phyloP scores from a whole-genome alignment of 1,140 invertebrate species.

The Odontomachus brunneus region DNA sequence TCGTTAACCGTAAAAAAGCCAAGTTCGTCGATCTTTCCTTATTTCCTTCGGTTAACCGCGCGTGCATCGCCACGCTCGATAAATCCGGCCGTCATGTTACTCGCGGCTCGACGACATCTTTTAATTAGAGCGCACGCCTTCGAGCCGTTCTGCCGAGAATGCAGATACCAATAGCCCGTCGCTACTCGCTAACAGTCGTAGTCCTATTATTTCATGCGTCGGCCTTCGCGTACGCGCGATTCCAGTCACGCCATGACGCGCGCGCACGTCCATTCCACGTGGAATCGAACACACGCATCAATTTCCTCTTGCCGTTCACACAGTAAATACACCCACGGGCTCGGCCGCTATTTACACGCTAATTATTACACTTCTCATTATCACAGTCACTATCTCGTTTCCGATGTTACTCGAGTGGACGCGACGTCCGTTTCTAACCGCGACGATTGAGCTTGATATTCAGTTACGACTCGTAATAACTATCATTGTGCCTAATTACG shows the following conservation, averaged over 20 bases:
- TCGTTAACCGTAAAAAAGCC: conserved; percentile 68
- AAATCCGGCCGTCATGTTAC: background rate
- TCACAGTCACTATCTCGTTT: background rate
- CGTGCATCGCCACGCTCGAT: background rate
- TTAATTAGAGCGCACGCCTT: conserved; percentile 7
- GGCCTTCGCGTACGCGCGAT: conserved; percentile 3
- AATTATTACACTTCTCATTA: conserved; percentile 45
- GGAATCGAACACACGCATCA: conserved; percentile 12
- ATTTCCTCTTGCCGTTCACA: conserved; percentile 17
- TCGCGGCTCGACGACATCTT: background rate
- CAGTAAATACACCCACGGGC: conserved; percentile 27
- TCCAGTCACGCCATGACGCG: background rate
- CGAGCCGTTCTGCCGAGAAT: background rate
- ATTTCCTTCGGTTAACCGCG: conserved; percentile 12
- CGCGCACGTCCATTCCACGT: too few relatives aligned
- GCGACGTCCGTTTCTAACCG: background rate
- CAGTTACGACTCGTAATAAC: conserved; percentile 9
- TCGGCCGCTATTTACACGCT: conserved; percentile 35
- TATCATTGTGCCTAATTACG: conserved; percentile 23
- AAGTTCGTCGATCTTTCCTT: conserved; percentile 17
- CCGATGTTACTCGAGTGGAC: background rate
- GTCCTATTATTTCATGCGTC: conserved; percentile 21
- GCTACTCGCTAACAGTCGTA: background rate
- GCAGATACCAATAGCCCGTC: background rate
- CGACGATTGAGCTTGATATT: background rate